These are phyloP conservation scores for Apodemus agrarius DNA, from an alignment of 2,797 vertebrate genomes.

Conservation along the genomic window DNA sequence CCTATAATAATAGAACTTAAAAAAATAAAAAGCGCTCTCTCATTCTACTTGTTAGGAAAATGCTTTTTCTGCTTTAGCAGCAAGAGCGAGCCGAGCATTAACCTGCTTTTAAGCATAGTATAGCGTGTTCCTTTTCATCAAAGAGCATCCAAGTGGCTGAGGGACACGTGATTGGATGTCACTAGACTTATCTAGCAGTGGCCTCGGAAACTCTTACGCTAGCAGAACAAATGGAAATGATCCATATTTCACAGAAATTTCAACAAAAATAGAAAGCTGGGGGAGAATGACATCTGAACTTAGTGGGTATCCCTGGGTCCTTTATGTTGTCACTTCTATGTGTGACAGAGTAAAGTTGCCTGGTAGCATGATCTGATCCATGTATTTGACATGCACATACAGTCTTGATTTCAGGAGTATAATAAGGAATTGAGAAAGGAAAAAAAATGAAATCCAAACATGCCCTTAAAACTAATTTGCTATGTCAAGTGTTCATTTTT, in stretches of 20 bases:
- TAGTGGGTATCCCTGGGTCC: neutral
- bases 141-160: neutral
- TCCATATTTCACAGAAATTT: conserved; percentile 39
- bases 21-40: neutral
- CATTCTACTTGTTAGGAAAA: conserved; percentile 8
- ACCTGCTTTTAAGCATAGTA: neutral
- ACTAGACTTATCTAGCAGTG: neutral
- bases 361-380: neutral
- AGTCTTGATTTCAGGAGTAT: neutral
- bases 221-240: neutral
- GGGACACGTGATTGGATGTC: neutral
- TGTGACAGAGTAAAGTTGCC: conserved; percentile 8
- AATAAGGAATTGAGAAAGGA: conserved; percentile 50
- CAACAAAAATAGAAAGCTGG: neutral
- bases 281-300: neutral
- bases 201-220: neutral
- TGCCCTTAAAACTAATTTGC: conserved; percentile 50
- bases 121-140: neutral
- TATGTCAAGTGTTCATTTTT: conserved; percentile 58
- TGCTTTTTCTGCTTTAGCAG: neutral
- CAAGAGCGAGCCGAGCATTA: neutral
- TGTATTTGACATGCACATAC: neutral
- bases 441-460: neutral
- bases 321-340: conserved; percentile 2
- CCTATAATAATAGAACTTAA: neutral